phyloP scores from a whole-genome alignment of 2,888 invertebrate genomes.

The Sarcophaga subvicina region DNA sequence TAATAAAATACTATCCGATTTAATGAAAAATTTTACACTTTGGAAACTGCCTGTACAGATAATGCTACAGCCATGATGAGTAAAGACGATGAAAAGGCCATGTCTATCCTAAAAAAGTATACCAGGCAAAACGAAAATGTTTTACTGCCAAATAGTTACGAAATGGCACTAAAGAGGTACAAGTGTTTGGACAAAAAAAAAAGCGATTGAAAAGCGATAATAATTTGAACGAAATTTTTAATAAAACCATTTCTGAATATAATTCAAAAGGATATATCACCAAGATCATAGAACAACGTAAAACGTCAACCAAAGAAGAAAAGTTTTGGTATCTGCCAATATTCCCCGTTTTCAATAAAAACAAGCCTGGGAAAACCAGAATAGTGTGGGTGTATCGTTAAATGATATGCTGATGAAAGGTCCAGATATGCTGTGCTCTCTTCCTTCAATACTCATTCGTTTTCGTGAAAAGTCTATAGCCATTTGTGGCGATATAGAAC shows the following conservation, averaged over 20 bases:
- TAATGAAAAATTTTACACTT: too few species aligned
- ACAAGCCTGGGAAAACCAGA: conserved; percentile 39
- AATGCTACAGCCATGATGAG: background rate
- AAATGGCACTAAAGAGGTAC: background rate
- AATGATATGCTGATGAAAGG: conserved; percentile 58
- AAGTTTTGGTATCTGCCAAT: too few species aligned
- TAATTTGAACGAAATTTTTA: background rate
- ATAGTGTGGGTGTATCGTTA: conserved; percentile 2
- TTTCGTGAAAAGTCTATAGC: conserved; percentile 40
- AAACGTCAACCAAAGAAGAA: too few species aligned
- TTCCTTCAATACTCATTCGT: conserved; percentile 23
- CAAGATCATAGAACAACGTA: too few species aligned
- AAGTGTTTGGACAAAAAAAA: background rate
- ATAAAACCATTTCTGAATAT: too few species aligned
- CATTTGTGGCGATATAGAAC: conserved; percentile 51
- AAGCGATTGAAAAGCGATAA: conserved; percentile 23
- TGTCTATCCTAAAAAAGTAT: conserved; percentile 5
- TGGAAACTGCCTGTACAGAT: too few species aligned
- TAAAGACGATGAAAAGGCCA: conserved; percentile 33
- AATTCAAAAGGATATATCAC: too few species aligned
- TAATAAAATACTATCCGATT: too few species aligned
- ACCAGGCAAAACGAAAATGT: conserved; percentile 2
- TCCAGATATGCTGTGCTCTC: background rate
- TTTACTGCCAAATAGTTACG: conserved; percentile 10
- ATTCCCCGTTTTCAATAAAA: too few species aligned